Evolutionary conservation across 2,888 invertebrate genomes (phyloP).

Genomic region (Scaptomyza reducta): DNA sequence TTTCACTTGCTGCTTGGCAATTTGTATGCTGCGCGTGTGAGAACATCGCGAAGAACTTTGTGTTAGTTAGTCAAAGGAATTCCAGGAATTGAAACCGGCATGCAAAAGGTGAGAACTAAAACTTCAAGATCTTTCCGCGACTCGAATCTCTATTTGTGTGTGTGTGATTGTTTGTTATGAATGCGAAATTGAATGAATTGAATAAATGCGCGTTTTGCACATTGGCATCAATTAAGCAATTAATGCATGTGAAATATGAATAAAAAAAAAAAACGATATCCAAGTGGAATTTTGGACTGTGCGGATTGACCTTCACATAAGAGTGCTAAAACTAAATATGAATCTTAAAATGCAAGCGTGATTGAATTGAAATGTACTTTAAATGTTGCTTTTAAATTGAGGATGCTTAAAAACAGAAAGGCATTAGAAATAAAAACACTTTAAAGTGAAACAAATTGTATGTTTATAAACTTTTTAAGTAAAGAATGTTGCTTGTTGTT

Average conservation of each 20-base stretch:
- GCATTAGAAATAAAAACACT: neutral
- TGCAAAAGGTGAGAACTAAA: slow-evolving; percentile 69
- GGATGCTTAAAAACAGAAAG: neutral
- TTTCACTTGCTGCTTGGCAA: slow-evolving; percentile 19
- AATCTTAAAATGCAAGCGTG: neutral
- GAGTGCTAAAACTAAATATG: slow-evolving; percentile 13
- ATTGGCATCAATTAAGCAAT: slow-evolving; percentile 75
- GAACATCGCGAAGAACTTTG: slow-evolving; percentile 52
- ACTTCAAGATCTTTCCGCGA: slow-evolving; percentile 50
- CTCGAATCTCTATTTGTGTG: slow-evolving; percentile 6
- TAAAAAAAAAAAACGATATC: slow-evolving; percentile 18
- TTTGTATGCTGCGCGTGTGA: slow-evolving; percentile 75
- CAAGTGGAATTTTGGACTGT: slow-evolving; percentile 35
- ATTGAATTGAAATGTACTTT: neutral
- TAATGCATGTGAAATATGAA: slow-evolving; percentile 64
- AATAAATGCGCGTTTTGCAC: slow-evolving; percentile 62
- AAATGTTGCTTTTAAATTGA: neutral
- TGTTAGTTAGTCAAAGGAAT: slow-evolving; percentile 79
- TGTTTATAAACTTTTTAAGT: no score
- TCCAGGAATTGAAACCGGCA: slow-evolving; percentile 67
- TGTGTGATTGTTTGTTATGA: slow-evolving; percentile 34
- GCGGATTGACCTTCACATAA: slow-evolving; percentile 23
- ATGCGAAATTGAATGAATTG: slow-evolving; percentile 72
- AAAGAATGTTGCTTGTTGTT: no score
- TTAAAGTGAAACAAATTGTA: neutral